Percentiles rank a stretch among this genome's conserved stretches.
Evolutionary conservation across 2,113 vertebrate genomes (phyloP).

Genomic region (Daphoenositta chrysoptera): DNA sequence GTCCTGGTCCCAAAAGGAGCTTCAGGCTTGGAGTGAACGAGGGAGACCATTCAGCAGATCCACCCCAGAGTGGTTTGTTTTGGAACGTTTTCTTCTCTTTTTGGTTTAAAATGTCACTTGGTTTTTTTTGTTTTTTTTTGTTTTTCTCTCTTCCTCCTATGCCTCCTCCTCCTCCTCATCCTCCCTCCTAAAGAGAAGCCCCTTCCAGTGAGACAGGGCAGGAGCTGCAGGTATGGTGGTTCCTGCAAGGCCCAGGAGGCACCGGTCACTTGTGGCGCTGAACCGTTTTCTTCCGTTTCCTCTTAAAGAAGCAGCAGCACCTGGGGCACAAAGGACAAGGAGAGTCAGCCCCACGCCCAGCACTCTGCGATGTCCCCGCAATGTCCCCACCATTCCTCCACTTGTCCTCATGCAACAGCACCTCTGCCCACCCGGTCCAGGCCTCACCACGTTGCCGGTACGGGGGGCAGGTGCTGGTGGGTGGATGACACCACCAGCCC

Average conservation of each 20-base stretch:
- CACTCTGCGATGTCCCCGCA: background rate
- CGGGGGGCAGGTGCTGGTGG: background rate
- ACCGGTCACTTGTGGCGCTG: conserved; percentile 93
- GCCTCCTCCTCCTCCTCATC: conserved; percentile 26
- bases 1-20: conserved; percentile 75
- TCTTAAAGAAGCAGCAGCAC: conserved; percentile 99
- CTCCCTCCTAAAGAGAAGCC: conserved; percentile 70
- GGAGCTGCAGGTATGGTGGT: conserved; percentile 69
- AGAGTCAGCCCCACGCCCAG: background rate
- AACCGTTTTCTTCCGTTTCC: conserved; percentile 98
- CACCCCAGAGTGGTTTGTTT: conserved; percentile 70
- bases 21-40: conserved; percentile 52
- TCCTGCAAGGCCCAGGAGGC: conserved; percentile 72
- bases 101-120: conserved; percentile 76
- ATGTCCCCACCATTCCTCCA: background rate
- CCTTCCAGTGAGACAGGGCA: conserved; percentile 75
- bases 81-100: conserved; percentile 74
- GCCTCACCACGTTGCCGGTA: background rate
- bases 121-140: background rate
- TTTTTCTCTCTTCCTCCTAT: conserved; percentile 43
- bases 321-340: conserved; percentile 76
- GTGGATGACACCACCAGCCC: background rate
- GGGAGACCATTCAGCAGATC: conserved; percentile 60
- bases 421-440: rapidly evolving
- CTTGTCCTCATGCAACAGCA: background rate